Evolutionary conservation across 2,797 vertebrate genomes (phyloP).

Genomic region (Gymnocypris eckloni): DNA sequence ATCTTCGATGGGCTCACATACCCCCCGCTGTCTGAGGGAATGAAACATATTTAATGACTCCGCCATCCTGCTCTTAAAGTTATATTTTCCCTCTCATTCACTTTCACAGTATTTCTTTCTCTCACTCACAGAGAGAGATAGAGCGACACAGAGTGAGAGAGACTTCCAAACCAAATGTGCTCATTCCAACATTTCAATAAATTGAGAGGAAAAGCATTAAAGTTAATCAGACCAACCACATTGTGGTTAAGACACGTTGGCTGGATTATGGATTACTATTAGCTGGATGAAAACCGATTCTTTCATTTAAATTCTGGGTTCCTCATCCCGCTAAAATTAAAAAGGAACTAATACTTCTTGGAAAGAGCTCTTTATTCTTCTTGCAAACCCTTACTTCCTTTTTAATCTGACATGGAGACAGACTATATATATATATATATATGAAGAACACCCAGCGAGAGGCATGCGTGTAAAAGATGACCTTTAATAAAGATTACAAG

Average conservation of each 20-base stretch:
- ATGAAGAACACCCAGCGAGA: conserved; percentile 72
- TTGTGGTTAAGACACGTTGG: conserved; percentile 85
- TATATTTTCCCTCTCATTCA: conserved; percentile 33
- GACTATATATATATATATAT: conserved; percentile 52
- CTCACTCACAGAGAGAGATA: too few relatives aligned
- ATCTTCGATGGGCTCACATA: conserved; percentile 73
- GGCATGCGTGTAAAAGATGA: conserved; percentile 51
- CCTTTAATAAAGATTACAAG: conserved; percentile 47
- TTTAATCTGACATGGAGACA: conserved; percentile 67
- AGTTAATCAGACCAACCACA: conserved; percentile 87
- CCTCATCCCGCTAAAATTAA: conserved; percentile 83
- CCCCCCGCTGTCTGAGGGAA: conserved; percentile 57
- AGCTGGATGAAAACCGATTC: conserved; percentile 87
- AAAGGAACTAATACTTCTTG: conserved; percentile 85
- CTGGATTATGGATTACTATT: conserved; percentile 89
- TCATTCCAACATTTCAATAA: conserved; percentile 87
- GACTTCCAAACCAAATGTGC: conserved; percentile 80
- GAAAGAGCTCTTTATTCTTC: conserved; percentile 81
- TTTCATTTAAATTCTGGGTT: conserved; percentile 86
- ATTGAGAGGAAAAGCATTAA: conserved; percentile 85
- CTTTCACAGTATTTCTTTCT: too few relatives aligned
- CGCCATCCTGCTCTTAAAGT: conserved; percentile 50
- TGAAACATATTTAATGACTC: conserved; percentile 59
- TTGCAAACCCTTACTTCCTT: conserved; percentile 65
- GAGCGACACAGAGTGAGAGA: conserved; percentile 65